These are phyloP conservation scores for Motacilla tschutschensis DNA, from an alignment of 2,113 vertebrate species.

Conservation along the genomic window DNA sequence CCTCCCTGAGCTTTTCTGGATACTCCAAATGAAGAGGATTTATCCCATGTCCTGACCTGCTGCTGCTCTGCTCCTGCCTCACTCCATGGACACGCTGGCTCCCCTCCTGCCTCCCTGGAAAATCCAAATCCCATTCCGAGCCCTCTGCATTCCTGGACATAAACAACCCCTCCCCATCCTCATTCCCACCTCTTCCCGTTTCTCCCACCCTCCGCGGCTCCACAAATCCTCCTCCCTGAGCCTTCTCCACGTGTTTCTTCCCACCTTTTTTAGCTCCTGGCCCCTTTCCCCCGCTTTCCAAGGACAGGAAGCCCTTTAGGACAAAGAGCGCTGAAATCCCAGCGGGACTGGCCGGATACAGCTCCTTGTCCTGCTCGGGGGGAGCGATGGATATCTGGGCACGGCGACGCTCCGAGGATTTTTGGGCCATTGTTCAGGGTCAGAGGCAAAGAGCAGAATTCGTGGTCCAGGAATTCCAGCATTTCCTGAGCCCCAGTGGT, in stretches of 20 bases:
- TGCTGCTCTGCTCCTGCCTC: not conserved
- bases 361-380: not conserved
- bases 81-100: fast-evolving
- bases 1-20: not conserved
- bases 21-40: not conserved
- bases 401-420: fast-evolving
- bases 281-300: not conserved
- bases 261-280: not conserved
- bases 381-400: slow-evolving; percentile 7
- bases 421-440: not conserved
- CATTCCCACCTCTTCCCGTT: not conserved
- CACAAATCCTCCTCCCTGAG: not conserved
- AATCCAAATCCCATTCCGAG: not conserved
- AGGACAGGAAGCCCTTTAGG: not conserved
- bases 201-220: not conserved
- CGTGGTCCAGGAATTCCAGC: not conserved
- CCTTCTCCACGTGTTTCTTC: not conserved
- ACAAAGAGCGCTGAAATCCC: not conserved
- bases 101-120: not conserved
- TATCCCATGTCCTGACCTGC: not conserved
- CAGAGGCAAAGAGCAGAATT: not conserved
- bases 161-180: not conserved
- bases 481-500: slow-evolving; percentile 31
- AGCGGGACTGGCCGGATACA: not conserved
- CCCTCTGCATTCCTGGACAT: not conserved